Base-by-base conservation (phyloP, 2,113 vertebrate genomes). In the Micronycteris hirsuta region DNA sequence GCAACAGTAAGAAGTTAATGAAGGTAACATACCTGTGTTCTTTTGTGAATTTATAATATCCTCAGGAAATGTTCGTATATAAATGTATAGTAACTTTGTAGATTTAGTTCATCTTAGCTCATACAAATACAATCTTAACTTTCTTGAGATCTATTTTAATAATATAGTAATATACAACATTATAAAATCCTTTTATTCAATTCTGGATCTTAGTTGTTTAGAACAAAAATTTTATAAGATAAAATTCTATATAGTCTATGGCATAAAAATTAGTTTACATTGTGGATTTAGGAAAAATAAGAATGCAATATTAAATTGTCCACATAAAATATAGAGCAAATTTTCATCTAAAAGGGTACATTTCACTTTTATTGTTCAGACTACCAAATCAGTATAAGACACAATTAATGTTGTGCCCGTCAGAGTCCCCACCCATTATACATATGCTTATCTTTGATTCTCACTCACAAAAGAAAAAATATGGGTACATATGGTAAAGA, bases 31-130 rank as follows among this genome's bases (percentile, higher is more conserved):
- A 28, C 0, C 33, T 68, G 19, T 15, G 20, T 71, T 94, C 28
- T 47, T 33, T 56, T 93, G 47, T 91, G 54, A 82, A 86, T 77
- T 90, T 94, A 54, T 86, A 86, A 89, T 91, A 54, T 36, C 22
- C 16, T 74, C 77, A 85, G 41, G 2, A 43, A 87, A 89, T 31
- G 7, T 77, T 63, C 85, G 6, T 19, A 31, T 54, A 43, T 90
- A 65, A 77, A 45, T 86, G 22, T 67, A n/a, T 19, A 61, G 10
- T 87, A 90, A 49, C 3, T 20, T 84, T 76, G 22, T 56, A 71
- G 36, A 9, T 58, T 80, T 94, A 67, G 68, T 96, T 90, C 43
- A 84, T 47, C 88, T 93, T 78, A 85, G 31, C n/a, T 96, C 81
- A 90, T 14, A 68, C 7, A 83, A 70, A 58, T 77, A 47, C 3